Base-by-base conservation (phyloP, 2,797 vertebrate genomes). In the Pangasius larnaudii region DNA sequence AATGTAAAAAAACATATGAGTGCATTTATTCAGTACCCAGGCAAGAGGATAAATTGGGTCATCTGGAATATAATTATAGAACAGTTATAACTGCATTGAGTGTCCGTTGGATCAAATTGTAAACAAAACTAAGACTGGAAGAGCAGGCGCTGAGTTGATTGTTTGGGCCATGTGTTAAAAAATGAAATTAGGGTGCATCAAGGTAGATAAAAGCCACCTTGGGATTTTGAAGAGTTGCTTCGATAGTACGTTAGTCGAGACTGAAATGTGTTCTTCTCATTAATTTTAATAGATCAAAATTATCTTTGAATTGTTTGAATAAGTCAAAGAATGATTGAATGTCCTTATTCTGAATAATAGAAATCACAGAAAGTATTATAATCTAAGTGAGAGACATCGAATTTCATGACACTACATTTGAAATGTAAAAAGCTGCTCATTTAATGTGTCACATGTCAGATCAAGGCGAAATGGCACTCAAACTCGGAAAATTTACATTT, bases 41-140 rank as follows among this genome's bases (percentile, higher is more conserved):
- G 78, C 39, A 75, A 63, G 39, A 84, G 71, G 75, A 90, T 88
- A 83, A 71, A 92, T 90, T 63, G 65, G 75, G 51, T 16, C 33
- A 85, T 87, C 86, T 86, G 56, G 71, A 82, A 56, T 90, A 84
- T 88, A 90, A 91, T 91, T 91, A 90, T 85, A 88, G 71, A 61
- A 74, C n/a, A 36, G 69, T 71, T 24, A 87, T 87, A 86, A 82
- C 59, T 87, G 84, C 85, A 85, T 36, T 67, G 49, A 56, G 63
- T 59, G 65, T 78, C 87, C 83, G 24, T 56, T 77, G 61, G 71
- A 71, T 56, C 61, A 85, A 61, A 84, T 39, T 88, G 79, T 71
- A 85, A 88, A 59, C 59, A 24, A 84, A 59, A 14, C 58, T 56
- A 42, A 83, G 78, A 88, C 27, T 86, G 49, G 53, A 86, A 63